Conservation (phyloP, 2,113 vertebrate species). For the Melospiza georgiana region DNA sequence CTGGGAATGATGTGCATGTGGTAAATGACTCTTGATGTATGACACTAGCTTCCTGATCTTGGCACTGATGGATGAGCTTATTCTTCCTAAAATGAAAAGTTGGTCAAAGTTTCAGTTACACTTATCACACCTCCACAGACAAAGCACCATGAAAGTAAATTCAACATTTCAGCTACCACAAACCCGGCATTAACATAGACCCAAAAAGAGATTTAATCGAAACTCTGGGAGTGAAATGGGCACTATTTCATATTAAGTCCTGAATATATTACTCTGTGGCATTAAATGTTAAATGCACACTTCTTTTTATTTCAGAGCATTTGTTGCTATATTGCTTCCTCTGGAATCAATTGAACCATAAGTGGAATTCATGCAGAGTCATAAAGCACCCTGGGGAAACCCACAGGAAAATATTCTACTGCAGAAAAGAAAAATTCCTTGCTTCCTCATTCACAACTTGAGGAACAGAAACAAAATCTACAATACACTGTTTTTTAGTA, state of each 20-base stretch:
- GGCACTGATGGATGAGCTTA: conserved; percentile 69
- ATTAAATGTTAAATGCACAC: not conserved
- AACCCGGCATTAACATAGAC: not conserved
- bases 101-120: conserved; percentile 63
- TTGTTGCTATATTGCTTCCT: conserved; percentile 30
- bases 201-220: not conserved
- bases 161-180: not conserved
- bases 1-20: conserved; percentile 59
- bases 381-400: not conserved
- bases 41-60: conserved; percentile 40
- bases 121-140: not conserved
- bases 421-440: not conserved
- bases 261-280: not conserved
- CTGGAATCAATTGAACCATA: not conserved
- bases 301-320: not conserved
- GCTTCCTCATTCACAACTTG: not conserved
- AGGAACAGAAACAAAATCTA: not conserved
- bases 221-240: not conserved
- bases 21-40: conserved; percentile 56
- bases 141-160: not conserved
- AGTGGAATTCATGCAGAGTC: not conserved
- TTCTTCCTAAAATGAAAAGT: conserved; percentile 65
- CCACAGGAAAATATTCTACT: not conserved
- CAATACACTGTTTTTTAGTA: not conserved
- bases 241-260: not conserved